Percentiles rank a stretch among this genome's conserved stretches.
Evolutionary conservation across 2,888 invertebrate species (phyloP).

Genomic region (Pammene aurita): DNA sequence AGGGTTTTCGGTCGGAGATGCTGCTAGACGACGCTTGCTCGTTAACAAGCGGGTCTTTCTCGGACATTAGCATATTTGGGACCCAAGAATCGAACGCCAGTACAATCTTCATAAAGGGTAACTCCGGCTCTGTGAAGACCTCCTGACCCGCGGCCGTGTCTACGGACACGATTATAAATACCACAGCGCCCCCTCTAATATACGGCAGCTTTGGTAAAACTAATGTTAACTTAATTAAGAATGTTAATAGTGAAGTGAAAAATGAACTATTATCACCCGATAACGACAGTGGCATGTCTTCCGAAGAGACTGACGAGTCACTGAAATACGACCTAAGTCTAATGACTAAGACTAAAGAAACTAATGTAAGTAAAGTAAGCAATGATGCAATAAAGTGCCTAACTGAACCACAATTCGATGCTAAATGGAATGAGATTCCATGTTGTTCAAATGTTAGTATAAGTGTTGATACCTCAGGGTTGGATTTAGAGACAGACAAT

Average conservation of each 20-base stretch:
- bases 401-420: conserved; percentile 67
- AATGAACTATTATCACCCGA: conserved; percentile 41
- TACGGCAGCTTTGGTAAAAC: conserved; percentile 76
- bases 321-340: conserved; percentile 61
- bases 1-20: conserved; percentile 74
- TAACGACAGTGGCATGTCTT: conserved; percentile 77
- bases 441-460: conserved; percentile 72
- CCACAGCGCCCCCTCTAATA: conserved; percentile 53
- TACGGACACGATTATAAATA: conserved; percentile 63
- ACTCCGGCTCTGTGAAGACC: conserved; percentile 57
- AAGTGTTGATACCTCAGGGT: conserved; percentile 58
- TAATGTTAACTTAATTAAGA: conserved; percentile 54
- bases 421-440: conserved; percentile 78
- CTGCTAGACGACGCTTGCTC: conserved; percentile 73
- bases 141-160: conserved; percentile 82
- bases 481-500: conserved; percentile 46
- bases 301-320: conserved; percentile 76
- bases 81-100: conserved; percentile 65
- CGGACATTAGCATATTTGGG: conserved; percentile 67
- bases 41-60: conserved; percentile 64
- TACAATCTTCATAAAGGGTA: conserved; percentile 71
- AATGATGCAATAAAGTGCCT: conserved; percentile 76
- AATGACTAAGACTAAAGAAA: too few relatives aligned
- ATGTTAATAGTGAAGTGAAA: conserved; percentile 48
- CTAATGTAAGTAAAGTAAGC: conserved; percentile 54